A percentile compares a stretch with the other conserved stretches of the same genome.
Conservation (phyloP, 2,113 vertebrate species). For the Pipra filicauda region DNA sequence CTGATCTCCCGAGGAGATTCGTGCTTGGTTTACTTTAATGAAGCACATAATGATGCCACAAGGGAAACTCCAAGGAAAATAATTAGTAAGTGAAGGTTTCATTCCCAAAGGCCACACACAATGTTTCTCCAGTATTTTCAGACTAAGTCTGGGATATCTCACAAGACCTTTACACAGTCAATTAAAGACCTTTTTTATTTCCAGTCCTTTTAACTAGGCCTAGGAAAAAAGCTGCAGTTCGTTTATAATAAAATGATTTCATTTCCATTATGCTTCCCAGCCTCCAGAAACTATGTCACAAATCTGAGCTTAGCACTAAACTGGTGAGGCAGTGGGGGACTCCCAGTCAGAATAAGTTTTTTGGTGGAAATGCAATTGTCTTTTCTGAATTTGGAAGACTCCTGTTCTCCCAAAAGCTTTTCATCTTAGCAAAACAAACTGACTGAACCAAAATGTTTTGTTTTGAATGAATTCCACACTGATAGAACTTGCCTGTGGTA, state of each 20-base stretch:
- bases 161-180: neutral
- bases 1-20: neutral
- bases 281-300: neutral
- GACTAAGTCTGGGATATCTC: neutral
- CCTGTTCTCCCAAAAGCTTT: neutral
- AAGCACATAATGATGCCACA: slow-evolving; percentile 35
- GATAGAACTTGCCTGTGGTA: neutral
- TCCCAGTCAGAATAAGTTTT: neutral
- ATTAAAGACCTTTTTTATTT: neutral
- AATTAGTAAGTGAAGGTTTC: slow-evolving; percentile 30
- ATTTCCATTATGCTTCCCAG: neutral
- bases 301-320: neutral
- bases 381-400: neutral
- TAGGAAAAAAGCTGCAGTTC: slow-evolving; percentile 1
- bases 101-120: neutral
- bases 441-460: neutral
- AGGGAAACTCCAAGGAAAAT: slow-evolving; percentile 35
- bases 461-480: neutral
- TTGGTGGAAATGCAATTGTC: neutral
- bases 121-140: slow-evolving; percentile 12
- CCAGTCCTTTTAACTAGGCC: neutral
- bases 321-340: neutral
- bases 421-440: neutral
- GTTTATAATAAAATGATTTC: slow-evolving; percentile 1
- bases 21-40: neutral